phyloP scores from a whole-genome alignment of 2,797 vertebrate species.

The Manis javanica region DNA sequence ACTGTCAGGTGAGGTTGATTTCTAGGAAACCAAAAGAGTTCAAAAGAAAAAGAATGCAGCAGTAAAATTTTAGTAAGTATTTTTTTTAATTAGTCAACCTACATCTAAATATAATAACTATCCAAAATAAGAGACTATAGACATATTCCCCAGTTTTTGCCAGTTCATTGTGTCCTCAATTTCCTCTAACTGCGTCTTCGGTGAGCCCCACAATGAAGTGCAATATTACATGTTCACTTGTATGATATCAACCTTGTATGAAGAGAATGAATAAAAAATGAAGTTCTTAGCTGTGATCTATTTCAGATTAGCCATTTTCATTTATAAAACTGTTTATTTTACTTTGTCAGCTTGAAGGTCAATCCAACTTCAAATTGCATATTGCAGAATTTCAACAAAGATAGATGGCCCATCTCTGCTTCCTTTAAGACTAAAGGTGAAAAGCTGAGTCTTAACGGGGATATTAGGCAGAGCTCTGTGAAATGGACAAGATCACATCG shows the following conservation, averaged over 20 bases:
- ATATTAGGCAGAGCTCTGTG: constrained; percentile 57
- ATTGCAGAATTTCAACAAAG: constrained; percentile 80
- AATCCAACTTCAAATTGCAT: constrained; percentile 85
- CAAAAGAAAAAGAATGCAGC: constrained; percentile 65
- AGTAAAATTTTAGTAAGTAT: constrained; percentile 65
- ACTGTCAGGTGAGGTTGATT: constrained; percentile 52
- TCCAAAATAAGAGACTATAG: constrained; percentile 65
- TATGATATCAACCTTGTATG: constrained; percentile 86
- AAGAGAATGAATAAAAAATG: constrained; percentile 89
- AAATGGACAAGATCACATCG: constrained; percentile 55
- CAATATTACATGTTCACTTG: constrained; percentile 85
- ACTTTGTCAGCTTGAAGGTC: constrained; percentile 87
- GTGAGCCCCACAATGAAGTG: constrained; percentile 80
- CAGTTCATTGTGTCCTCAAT: constrained; percentile 80
- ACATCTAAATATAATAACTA: constrained; percentile 66
- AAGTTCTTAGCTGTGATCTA: constrained; percentile 85
- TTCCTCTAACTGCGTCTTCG: constrained; percentile 77
- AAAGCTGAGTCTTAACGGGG: constrained; percentile 64
- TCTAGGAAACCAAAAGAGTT: constrained; percentile 62
- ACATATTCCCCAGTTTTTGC: constrained; percentile 75
- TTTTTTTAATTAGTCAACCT: constrained; percentile 63
- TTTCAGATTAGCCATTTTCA: constrained; percentile 86
- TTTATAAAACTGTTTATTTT: constrained; percentile 88
- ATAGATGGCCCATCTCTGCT: constrained; percentile 59
- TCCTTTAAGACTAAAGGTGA: constrained; percentile 69